Evolutionary conservation across 1,140 invertebrate genomes (phyloP).

Genomic region (Acromyrmex echinatior): DNA sequence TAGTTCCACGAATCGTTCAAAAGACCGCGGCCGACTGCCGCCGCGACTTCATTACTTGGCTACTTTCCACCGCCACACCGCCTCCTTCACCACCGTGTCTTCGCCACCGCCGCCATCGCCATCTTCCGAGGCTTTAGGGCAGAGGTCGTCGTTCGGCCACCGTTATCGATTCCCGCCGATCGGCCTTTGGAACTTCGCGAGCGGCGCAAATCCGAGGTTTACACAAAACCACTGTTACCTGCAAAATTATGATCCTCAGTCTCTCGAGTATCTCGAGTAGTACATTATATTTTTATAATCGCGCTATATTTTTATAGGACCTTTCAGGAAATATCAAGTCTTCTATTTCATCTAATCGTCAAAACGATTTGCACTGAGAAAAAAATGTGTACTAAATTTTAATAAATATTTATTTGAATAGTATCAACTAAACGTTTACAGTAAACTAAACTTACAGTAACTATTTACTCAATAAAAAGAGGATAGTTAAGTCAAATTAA

Average conservation of each 20-base stretch:
- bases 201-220: not conserved
- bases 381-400: no score
- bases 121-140: slow-evolving; percentile 15
- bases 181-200: not conserved
- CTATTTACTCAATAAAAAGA: no score
- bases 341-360: no score
- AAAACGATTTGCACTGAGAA: no score
- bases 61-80: slow-evolving; percentile 27
- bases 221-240: not conserved
- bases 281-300: not conserved
- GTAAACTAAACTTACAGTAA: no score
- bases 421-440: no score
- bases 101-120: slow-evolving; percentile 18
- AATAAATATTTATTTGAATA: no score
- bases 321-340: not conserved
- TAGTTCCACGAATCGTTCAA: slow-evolving; percentile 10
- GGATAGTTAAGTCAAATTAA: no score
- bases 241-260: not conserved
- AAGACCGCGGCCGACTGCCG: slow-evolving; percentile 37
- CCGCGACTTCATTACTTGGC: slow-evolving; percentile 11
- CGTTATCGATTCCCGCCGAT: slow-evolving; percentile 11
- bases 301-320: not conserved
- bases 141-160: slow-evolving; percentile 44
- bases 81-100: slow-evolving; percentile 21
- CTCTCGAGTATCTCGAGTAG: not conserved